These are phyloP conservation scores for Rissa tridactyla DNA, from an alignment of 2,113 vertebrate genomes.

Conservation along the genomic window DNA sequence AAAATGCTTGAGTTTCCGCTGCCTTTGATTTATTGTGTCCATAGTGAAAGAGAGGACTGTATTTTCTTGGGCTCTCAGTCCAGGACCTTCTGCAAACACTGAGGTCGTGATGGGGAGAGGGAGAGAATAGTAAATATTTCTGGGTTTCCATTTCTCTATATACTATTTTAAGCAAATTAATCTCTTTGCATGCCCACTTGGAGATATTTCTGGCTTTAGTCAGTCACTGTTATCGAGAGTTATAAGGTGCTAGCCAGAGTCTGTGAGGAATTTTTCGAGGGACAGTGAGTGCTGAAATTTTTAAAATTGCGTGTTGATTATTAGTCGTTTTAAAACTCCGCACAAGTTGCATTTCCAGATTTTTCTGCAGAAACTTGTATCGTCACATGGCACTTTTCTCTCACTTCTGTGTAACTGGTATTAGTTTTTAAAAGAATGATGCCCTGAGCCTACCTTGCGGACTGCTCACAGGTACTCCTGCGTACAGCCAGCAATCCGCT, in stretches of 20 bases:
- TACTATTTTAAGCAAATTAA: not conserved
- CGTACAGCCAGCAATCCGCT: fast-evolving
- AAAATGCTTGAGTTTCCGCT: not conserved
- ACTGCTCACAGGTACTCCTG: not conserved
- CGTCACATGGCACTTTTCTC: not conserved
- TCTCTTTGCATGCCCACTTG: not conserved
- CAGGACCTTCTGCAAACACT: not conserved
- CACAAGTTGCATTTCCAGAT: not conserved
- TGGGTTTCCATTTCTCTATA: not conserved
- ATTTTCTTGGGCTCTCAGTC: not conserved
- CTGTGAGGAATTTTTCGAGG: not conserved
- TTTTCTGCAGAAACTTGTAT: not conserved
- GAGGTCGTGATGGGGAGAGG: not conserved
- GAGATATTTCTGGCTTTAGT: not conserved
- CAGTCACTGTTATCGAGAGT: not conserved
- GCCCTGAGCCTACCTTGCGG: not conserved
- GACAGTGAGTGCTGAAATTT: not conserved
- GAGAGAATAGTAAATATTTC: not conserved
- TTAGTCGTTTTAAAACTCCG: not conserved
- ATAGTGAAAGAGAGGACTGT: not conserved
- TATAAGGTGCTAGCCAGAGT: not conserved
- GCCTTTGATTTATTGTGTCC: not conserved
- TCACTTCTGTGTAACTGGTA: not conserved
- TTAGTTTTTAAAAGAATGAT: not conserved
- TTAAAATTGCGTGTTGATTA: not conserved